Evolutionary conservation across 2,797 vertebrate species (phyloP).

Genomic region (Bovichtus diacanthus): DNA sequence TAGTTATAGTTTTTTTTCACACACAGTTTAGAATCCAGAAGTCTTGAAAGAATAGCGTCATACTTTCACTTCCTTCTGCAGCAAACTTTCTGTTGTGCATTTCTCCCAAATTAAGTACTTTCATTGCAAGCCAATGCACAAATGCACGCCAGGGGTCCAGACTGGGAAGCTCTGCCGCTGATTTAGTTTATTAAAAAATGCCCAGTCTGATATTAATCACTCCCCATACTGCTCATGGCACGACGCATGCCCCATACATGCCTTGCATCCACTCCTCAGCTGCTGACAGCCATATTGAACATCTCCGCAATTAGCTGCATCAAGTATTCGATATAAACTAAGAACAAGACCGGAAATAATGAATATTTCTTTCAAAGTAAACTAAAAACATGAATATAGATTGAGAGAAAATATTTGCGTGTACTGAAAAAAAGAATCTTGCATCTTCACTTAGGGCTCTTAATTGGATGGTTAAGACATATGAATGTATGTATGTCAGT

Average conservation of each 20-base stretch:
- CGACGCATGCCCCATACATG: conserved; percentile 36
- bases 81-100: not conserved
- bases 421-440: not conserved
- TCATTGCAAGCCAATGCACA: not conserved
- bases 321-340: not conserved
- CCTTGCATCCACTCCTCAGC: conserved; percentile 40
- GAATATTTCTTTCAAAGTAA: conserved; percentile 26
- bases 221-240: not conserved
- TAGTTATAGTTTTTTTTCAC: no score
- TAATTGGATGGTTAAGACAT: not conserved
- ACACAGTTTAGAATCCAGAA: not conserved
- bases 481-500: no score
- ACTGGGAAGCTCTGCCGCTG: conserved; percentile 7
- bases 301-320: conserved; percentile 43
- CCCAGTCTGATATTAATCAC: conserved; percentile 1
- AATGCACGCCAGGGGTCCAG: conserved; percentile 4
- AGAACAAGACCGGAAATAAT: not conserved
- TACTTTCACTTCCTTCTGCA: not conserved
- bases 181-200: not conserved
- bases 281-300: conserved; percentile 81
- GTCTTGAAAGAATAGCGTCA: not conserved
- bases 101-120: not conserved
- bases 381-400: not conserved
- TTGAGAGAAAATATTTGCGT: not conserved
- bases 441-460: not conserved